phyloP scores from a whole-genome alignment of 2,888 invertebrate genomes.

The Odontomyia ornata region DNA sequence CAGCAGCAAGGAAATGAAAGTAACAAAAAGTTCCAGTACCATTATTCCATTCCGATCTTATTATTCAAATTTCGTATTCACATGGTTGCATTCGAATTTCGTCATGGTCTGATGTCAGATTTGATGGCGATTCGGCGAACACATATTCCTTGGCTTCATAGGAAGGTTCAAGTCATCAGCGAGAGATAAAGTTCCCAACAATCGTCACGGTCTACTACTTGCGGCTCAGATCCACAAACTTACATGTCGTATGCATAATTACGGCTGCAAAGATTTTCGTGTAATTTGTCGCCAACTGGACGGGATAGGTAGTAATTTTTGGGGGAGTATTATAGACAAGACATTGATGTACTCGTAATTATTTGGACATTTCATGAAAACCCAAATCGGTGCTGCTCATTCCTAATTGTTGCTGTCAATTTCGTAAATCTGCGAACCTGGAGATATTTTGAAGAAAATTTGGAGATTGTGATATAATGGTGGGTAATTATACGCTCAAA shows the following conservation, averaged over 20 bases:
- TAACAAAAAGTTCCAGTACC: conserved; percentile 22
- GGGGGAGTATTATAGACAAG: no score
- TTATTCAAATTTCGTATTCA: conserved; percentile 32
- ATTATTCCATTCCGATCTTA: conserved; percentile 25
- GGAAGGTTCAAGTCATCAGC: no score
- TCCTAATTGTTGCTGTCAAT: no score
- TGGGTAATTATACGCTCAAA: no score
- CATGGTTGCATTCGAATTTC: conserved; percentile 40
- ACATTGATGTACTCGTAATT: no score
- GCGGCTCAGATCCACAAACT: not conserved
- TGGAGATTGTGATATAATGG: no score
- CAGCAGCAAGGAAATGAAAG: not conserved
- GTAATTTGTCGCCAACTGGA: conserved; percentile 33
- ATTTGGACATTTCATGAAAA: no score
- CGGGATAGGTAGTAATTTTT: not conserved
- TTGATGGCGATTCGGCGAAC: conserved; percentile 31
- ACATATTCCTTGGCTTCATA: no score
- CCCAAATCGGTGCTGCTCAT: no score
- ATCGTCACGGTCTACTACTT: conserved; percentile 21
- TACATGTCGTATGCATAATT: not conserved
- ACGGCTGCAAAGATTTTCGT: not conserved
- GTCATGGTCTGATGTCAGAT: conserved; percentile 39
- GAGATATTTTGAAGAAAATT: no score
- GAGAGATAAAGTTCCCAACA: not conserved
- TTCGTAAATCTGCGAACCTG: no score